Evolutionary conservation across 2,797 vertebrate species (phyloP).

Genomic region (Notoglanidium macrostoma): DNA sequence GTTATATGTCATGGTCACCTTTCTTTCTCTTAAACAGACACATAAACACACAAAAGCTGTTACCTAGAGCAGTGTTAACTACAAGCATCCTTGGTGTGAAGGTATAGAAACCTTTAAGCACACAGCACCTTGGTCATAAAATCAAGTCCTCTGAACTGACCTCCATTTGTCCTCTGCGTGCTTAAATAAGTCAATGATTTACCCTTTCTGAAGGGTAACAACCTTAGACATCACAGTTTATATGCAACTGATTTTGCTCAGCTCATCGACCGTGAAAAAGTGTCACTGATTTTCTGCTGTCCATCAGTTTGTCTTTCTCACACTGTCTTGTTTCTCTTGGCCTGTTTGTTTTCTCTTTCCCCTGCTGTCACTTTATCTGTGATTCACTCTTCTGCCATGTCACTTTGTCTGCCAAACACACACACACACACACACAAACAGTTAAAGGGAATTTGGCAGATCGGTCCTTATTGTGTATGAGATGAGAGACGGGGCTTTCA

Average conservation of each 20-base stretch:
- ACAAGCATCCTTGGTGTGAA: neutral
- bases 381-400: conserved; percentile 12
- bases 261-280: conserved; percentile 35
- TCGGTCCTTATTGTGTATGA: conserved; percentile 31
- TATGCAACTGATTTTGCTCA: conserved; percentile 29
- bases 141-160: neutral
- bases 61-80: neutral
- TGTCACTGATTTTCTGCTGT: neutral
- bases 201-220: conserved; percentile 12
- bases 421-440: neutral
- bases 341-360: conserved; percentile 35
- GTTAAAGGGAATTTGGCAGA: neutral
- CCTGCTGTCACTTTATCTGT: conserved; percentile 25
- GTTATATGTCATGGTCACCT: conserved; percentile 33
- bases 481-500: conserved; percentile 34
- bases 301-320: conserved; percentile 35
- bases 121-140: neutral
- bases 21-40: conserved; percentile 6
- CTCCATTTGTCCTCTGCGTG: conserved; percentile 42
- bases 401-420: neutral
- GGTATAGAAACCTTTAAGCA: neutral
- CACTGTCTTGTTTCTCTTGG: conserved; percentile 16
- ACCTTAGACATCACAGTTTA: conserved; percentile 11
- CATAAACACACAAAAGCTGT: neutral
- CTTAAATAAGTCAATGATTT: conserved; percentile 48